Base-by-base conservation (phyloP, 2,113 vertebrate genomes). In the Phaethornis superciliosus region DNA sequence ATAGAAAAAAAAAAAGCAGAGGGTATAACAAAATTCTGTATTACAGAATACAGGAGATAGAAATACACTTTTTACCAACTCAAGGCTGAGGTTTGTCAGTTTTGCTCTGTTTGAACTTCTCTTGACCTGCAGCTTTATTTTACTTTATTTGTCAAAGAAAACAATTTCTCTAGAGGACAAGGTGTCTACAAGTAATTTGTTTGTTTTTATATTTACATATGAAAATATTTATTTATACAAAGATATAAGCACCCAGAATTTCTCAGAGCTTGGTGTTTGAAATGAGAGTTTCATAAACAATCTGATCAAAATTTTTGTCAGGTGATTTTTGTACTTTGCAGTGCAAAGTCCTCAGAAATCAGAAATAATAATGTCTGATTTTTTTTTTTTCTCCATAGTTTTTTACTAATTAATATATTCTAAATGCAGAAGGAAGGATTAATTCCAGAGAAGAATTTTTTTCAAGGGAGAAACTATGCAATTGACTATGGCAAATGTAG, bases 1-100 rank as follows among this genome's bases (percentile, higher is more conserved):
- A 86, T 26, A 92, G 68, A 88, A 93, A 86, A 88, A 92, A 92
- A 92, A 55, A 32, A 85, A 78, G 26, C 24, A 86, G 22, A 35
- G 10, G 81, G 47, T 35, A 86, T 71, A 84, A 81, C 26, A 88
- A 69, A 90, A 93, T 64, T 55, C 26, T 52, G 8, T 80, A 5
- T 68, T 77, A 33, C 17, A 77, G 59, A 76, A 65, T 62, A n/a
- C 24, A 82, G 7, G 7, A 22, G 35, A 55, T 80, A 62, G 79
- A 85, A 87, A 82, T 2, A 72, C 35, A 52, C 2, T 9, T 94
- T 81, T 86, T 33, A 71, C 22, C 37, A 17, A 52, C 55, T 89
- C 56, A 37, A 26, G 40, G 35, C 10, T 65, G 49, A 82, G 54
- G 5, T 2, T 89, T 75, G 17, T 59, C 65, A 60, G 22, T 3